Base-by-base conservation (phyloP, 2,113 vertebrate genomes). In the Octodon degus region DNA sequence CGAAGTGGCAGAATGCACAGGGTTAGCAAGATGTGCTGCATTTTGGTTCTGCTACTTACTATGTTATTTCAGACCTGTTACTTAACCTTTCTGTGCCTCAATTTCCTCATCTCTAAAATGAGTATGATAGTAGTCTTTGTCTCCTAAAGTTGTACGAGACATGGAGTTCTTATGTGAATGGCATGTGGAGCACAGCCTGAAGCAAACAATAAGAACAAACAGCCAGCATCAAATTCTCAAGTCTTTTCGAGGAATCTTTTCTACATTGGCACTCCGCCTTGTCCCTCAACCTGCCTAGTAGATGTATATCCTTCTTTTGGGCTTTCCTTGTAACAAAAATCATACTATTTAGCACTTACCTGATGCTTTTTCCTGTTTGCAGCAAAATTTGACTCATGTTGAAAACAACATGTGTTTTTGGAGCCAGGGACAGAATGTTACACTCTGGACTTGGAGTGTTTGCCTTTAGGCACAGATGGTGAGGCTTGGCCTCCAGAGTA, bases 291-390 rank as follows among this genome's bases (percentile, higher is more conserved):
- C 34, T 53, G 55, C 30, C 12, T 16, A 37, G 53, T 34, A 86
- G 85, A 63, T 27, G 4, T 10, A 7, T 5, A 53, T 47, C 30
- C 37, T 83, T 95, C 50, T 80, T 90, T 79, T 80, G 58, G 43
- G 2, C 6, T 84, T 93, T 53, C 65, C 60, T 79, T 68, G 9
- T 8, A 53, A 16, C 68, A 25, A n/a, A 95, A 95, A 50, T 67
- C n/a, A 82, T 43, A 72, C 74, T 67, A 2, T 32, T 62, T 43
- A 62, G 19, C 25, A 77, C 22, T n/a, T 74, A 80, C 22, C 47
- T 83, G 74, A 83, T 30, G 30, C 27, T 72, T 58, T 43, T 92
- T 80, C 50, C 20, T 90, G 68, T 77, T 88, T 90, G 32, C 30
- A 17, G 88, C 91, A 88, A 3, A 87, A 60, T n/a, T 25, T 76